These are phyloP conservation scores for Diadumene lineata DNA, from an alignment of 92 coral and sea anemone genomes.

Conservation along the genomic window DNA sequence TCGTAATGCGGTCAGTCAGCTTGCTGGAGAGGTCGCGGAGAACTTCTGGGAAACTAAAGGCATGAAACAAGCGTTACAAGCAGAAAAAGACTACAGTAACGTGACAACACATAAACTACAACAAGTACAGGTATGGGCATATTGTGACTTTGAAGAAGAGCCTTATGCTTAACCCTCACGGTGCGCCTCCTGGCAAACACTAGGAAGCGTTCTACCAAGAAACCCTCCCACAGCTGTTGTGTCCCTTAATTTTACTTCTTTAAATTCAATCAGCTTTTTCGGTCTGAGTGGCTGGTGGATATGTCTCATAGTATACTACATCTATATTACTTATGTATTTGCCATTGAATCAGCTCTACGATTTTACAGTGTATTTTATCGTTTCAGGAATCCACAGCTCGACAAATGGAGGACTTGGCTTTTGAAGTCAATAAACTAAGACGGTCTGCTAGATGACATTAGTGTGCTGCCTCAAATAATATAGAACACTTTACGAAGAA, in stretches of 20 bases:
- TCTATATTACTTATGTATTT: too few species aligned
- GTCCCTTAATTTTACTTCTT: too few species aligned
- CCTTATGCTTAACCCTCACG: too few species aligned
- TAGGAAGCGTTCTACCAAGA: too few species aligned
- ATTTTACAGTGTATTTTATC: background rate
- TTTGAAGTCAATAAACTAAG: constrained; percentile 65
- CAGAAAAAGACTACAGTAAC: constrained; percentile 71
- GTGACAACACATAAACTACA: constrained; percentile 70
- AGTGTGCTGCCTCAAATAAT: background rate
- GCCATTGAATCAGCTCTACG: background rate
- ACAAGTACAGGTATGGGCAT: constrained; percentile 66
- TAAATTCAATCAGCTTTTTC: too few species aligned
- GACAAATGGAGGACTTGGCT: constrained; percentile 73
- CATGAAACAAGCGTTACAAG: constrained; percentile 79
- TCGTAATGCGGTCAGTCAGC: constrained; percentile 83
- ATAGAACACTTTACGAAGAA: background rate
- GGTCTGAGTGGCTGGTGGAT: too few species aligned
- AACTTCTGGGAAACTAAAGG: constrained; percentile 90
- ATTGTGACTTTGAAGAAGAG: too few species aligned
- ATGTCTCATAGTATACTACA: too few species aligned
- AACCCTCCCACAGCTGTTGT: too few species aligned
- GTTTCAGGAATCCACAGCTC: constrained; percentile 72
- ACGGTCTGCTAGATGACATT: constrained; percentile 47
- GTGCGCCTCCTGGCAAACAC: too few species aligned
- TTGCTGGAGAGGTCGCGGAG: constrained; percentile 84